Base-by-base conservation (phyloP, 2,113 vertebrate species). In the Toxotes jaculatrix region DNA sequence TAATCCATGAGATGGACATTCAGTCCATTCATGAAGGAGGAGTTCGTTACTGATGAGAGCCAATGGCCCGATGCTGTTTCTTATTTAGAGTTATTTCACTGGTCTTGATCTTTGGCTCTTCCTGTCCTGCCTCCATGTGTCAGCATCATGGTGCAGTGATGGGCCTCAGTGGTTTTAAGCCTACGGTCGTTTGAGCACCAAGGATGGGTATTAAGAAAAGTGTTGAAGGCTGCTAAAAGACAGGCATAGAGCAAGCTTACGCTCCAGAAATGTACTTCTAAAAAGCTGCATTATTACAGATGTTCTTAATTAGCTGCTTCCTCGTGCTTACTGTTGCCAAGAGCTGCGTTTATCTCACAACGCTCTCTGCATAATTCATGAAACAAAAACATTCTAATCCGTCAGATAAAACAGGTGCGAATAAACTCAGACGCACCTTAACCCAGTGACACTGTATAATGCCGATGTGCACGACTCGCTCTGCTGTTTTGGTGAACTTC, bases 11-110 rank as follows among this genome's bases (percentile, higher is more conserved):
- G 0, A 67, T 21, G 31, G 21, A 53, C 23, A 45, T 17, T 16
- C 45, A 66, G 74, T 19, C 8, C n/a, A 43, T 42, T 65, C 27
- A 77, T 59, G 55, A 47, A 55, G 43, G 38, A 56, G 8, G 43
- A 79, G 47, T 19, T 38, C 47, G 23, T 42, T 55, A 14, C 19
- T 21, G 14, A 67, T 63, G 17, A 56, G 38, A 56, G 23, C 42
- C n/a, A 56, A 56, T 60, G 51, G 59, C 31, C 23, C 32, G 21
- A 19, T 19, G 17, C 42, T 1, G 12, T 13, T 43, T 43, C 42
- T 43, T 11, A 43, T 43, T 43, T 43, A 13, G 51, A 8, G 8
- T 56, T 27, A 1, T 42, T 40, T 56, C 2, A 42, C 19, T 6
- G 1, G 5, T 69, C 13, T 34, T n/a, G n/a, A 9, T 23, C 27